Percentiles rank a stretch among this genome's conserved stretches.
Evolutionary conservation across 1,140 invertebrate genomes (phyloP).

Genomic region (Trialeurodes vaporariorum): DNA sequence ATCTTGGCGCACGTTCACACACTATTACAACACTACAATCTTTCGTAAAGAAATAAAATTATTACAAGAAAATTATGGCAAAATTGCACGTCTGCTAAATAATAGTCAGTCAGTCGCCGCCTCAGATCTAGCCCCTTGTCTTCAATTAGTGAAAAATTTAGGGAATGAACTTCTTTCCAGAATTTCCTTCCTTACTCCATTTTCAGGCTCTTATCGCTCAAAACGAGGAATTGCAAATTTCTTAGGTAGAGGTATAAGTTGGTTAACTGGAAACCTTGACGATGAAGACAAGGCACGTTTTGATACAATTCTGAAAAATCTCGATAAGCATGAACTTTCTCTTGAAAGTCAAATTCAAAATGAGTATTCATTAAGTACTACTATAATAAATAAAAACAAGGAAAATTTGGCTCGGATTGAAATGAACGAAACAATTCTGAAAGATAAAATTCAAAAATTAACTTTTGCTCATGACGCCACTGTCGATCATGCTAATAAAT

Average conservation of each 20-base stretch:
- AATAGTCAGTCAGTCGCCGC: neutral
- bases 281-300: neutral
- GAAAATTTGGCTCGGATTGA: neutral
- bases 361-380: neutral
- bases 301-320: neutral
- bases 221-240: neutral
- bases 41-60: neutral
- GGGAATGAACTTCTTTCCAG: neutral
- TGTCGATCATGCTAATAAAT: neutral
- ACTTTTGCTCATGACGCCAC: neutral
- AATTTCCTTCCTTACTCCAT: neutral
- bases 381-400: neutral
- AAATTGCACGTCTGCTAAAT: neutral
- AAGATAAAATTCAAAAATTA: conserved; percentile 2
- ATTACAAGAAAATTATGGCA: neutral
- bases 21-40: neutral
- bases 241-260: conserved; percentile 5
- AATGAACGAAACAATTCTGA: conserved; percentile 4
- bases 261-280: conserved; percentile 8
- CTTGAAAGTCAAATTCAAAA: conserved; percentile 1
- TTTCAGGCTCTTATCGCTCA: neutral
- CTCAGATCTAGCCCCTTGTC: neutral
- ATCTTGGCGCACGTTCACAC: neutral
- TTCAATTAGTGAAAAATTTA: no score
- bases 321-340: neutral